Evolutionary conservation across 2,113 vertebrate species (phyloP), one percentile per base, ranked within the genome.

Genomic region (Syngnathus scovelli): DNA sequence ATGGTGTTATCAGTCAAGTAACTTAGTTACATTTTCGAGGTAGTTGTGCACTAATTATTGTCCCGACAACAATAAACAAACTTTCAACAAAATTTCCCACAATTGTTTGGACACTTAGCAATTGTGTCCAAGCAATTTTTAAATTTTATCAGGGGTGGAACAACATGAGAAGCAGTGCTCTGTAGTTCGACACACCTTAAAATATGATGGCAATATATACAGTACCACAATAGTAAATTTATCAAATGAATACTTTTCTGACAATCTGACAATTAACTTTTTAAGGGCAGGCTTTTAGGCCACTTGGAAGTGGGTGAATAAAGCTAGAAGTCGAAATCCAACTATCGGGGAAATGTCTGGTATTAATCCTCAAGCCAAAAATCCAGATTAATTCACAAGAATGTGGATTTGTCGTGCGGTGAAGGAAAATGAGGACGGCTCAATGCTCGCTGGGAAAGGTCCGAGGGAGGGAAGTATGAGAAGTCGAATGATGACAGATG

Each of bases 401-500:
- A 38, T 60, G 58, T 37, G 16, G 15, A 60, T 60, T 38, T 38
- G 16, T 38, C 33, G 7, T 46, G 43, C 67, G 46, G 64, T 67
- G 33, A 52, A 19, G 64, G 55, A 55, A 73, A 52, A 6, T 72
- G 44, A 23, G 51, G 67, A 70, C 64, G 44, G 21, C 58, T 41
- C 6, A 5, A 4, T 48, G 12, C 55, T 67, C 36, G 16, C 27
- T 37, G 61, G 66, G 62, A 70, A 80, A 83, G 70, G 73, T 82
- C 65, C 3, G 19, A 68, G 64, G 49, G 59, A 73, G 76, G 55
- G 75, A 78, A 41, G 63, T 54, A 81, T 38, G 68, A 63, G 36
- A 66, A 64, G 64, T 79, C 67, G 66, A 68, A 69, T 61, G 69
- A 70, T 73, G 78, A 80, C 80, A 83, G 80, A 83, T 80, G 79